phyloP scores from a whole-genome alignment of 2,888 invertebrate species.

The Melangyna quadrimaculata region DNA sequence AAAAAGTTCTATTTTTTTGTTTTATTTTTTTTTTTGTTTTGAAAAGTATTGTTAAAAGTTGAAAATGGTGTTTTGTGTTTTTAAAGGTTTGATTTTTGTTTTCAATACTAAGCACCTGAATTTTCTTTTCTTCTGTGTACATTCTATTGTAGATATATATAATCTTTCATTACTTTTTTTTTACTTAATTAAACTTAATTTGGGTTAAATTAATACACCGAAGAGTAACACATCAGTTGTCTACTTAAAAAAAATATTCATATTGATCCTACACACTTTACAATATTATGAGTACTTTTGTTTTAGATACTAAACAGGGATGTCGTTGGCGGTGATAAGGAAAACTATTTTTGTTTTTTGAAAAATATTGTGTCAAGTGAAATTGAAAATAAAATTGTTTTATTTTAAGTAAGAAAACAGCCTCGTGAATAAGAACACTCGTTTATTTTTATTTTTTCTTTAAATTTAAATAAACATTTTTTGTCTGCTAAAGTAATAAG shows the following conservation, averaged over 20 bases:
- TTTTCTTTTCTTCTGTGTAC: slow-evolving; percentile 63
- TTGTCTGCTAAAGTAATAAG: too few species aligned
- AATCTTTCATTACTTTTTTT: background rate
- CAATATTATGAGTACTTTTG: slow-evolving; percentile 26
- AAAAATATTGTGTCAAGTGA: background rate
- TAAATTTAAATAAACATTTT: background rate
- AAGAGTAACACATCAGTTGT: slow-evolving; percentile 59
- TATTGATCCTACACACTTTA: slow-evolving; percentile 56
- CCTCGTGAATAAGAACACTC: slow-evolving; percentile 65
- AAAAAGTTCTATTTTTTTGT: slow-evolving; percentile 43
- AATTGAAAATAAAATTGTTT: background rate
- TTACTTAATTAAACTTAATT: slow-evolving; percentile 53
- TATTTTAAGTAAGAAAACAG: slow-evolving; percentile 61
- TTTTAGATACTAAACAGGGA: slow-evolving; percentile 10
- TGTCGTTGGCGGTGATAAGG: slow-evolving; percentile 29
- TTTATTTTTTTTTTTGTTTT: slow-evolving; percentile 47
- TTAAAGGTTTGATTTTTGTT: slow-evolving; percentile 32
- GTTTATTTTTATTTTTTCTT: slow-evolving; percentile 32
- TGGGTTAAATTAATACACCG: slow-evolving; percentile 46
- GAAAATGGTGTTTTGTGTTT: slow-evolving; percentile 22
- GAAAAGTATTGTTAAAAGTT: slow-evolving; percentile 45
- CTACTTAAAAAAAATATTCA: slow-evolving; percentile 41
- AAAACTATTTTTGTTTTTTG: slow-evolving; percentile 9
- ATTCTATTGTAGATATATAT: slow-evolving; percentile 57
- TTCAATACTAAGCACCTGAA: slow-evolving; percentile 69